These are phyloP conservation scores for Lasioglossum marginatum DNA, from an alignment of 2,888 invertebrate species.

Conservation along the genomic window DNA sequence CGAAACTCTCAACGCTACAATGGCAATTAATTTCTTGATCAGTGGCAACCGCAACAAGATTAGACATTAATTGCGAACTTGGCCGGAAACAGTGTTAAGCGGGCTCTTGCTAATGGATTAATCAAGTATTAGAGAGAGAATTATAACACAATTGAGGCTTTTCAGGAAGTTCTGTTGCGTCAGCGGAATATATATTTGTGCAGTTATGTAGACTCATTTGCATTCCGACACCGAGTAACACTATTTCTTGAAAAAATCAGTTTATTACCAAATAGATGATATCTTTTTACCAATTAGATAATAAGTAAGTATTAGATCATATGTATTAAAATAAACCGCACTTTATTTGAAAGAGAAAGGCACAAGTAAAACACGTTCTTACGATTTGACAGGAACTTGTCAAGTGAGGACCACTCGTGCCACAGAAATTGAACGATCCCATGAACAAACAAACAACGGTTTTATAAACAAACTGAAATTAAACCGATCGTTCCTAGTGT, in stretches of 20 bases:
- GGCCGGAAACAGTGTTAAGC: slow-evolving; percentile 42
- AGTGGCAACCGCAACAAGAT: slow-evolving; percentile 5
- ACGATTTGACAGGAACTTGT: too few relatives aligned
- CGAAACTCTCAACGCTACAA: neutral
- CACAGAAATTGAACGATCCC: too few relatives aligned
- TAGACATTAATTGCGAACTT: slow-evolving; percentile 58
- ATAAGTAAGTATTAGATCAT: too few relatives aligned
- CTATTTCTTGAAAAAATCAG: neutral
- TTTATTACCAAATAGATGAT: neutral
- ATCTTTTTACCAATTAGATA: too few relatives aligned
- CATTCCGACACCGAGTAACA: neutral
- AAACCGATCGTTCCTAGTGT: too few relatives aligned
- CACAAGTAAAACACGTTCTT: too few relatives aligned
- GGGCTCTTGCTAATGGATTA: slow-evolving; percentile 68
- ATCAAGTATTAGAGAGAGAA: slow-evolving; percentile 65
- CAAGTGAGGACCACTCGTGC: too few relatives aligned
- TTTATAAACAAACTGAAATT: too few relatives aligned
- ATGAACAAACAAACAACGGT: too few relatives aligned
- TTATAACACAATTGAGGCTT: slow-evolving; percentile 52
- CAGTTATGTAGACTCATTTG: slow-evolving; percentile 6
- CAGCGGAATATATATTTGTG: neutral
- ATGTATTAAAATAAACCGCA: too few relatives aligned
- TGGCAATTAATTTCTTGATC: slow-evolving; percentile 18
- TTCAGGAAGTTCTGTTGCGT: slow-evolving; percentile 38
- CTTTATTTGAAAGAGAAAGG: too few relatives aligned